Base-by-base conservation (phyloP, 1,140 invertebrate species). In the Procambarus clarkii region DNA sequence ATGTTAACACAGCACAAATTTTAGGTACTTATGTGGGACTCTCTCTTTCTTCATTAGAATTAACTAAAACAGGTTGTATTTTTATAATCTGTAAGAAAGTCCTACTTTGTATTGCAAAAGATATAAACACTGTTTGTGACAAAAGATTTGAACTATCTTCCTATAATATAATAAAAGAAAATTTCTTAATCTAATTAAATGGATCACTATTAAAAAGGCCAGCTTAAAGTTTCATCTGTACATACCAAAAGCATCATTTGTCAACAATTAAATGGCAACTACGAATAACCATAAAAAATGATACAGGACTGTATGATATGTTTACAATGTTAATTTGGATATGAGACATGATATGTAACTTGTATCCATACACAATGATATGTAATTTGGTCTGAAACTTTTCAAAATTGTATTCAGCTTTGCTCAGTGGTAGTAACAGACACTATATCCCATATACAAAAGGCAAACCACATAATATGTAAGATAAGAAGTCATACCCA, bases 301-400 rank as follows among this genome's bases (percentile, higher is more conserved):
- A 91, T 91, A 91, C n/a, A 89, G 60, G 79, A 78, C 77, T 91
- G 69, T 85, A 91, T 91, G 89, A 91, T 91, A 91, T 91, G 89
- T 69, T 85, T 85, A 45, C 78, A 46, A 45, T 91, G 58, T 84
- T n/a, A 84, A 91, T 91, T 85, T 91, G 82, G 89, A 91, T 91
- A 91, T 91, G 89, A 85, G 58, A 83, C 60, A 80, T 91, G 89
- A 91, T 91, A 91, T 91, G 89, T 91, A 88, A 50, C 78, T 81
- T 88, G 78, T 86, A 86, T 81, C 64, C 64, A 81, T 50, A 88
- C 79, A 88, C 64, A 85, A 18, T 88, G 87, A 88, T 88, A 88
- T 88, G 87, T 88, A 78, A 85, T 64, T 84, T 69, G 82, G 77
- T 91, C 74, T 91, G 54, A 60, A 85, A 86, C 84, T n/a, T 60